These are phyloP conservation scores for Mus minutoides DNA, from an alignment of 2,797 vertebrate genomes.

Conservation along the genomic window DNA sequence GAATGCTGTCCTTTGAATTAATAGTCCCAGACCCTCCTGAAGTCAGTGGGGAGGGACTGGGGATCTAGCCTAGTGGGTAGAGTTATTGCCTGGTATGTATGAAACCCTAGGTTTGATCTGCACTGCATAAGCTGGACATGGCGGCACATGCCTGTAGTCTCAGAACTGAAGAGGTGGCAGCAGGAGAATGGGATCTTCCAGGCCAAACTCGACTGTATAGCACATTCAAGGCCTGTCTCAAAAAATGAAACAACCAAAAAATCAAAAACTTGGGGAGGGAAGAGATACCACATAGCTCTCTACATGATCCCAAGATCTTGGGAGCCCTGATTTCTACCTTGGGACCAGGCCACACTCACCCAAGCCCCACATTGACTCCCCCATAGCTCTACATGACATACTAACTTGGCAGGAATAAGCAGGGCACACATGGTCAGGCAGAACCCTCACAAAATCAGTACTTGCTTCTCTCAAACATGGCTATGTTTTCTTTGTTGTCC, in stretches of 20 bases:
- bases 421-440: no score
- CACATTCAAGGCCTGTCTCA: background rate
- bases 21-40: background rate
- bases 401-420: background rate
- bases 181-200: background rate
- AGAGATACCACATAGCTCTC: background rate
- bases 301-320: background rate
- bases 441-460: background rate
- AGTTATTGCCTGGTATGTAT: background rate
- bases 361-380: no score
- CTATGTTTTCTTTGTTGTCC: background rate
- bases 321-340: background rate
- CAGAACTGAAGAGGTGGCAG: background rate
- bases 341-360: background rate
- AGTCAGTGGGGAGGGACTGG: background rate
- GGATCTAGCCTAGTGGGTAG: background rate
- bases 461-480: background rate
- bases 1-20: rapidly evolving
- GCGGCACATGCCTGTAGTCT: background rate
- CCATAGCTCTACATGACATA: background rate
- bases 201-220: background rate
- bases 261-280: background rate
- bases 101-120: background rate
- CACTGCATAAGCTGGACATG: background rate
- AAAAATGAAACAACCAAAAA: background rate